Percentiles rank a stretch among this genome's conserved stretches.
phyloP scores from a whole-genome alignment of 2,888 invertebrate species.

The Ormia ochracea region DNA sequence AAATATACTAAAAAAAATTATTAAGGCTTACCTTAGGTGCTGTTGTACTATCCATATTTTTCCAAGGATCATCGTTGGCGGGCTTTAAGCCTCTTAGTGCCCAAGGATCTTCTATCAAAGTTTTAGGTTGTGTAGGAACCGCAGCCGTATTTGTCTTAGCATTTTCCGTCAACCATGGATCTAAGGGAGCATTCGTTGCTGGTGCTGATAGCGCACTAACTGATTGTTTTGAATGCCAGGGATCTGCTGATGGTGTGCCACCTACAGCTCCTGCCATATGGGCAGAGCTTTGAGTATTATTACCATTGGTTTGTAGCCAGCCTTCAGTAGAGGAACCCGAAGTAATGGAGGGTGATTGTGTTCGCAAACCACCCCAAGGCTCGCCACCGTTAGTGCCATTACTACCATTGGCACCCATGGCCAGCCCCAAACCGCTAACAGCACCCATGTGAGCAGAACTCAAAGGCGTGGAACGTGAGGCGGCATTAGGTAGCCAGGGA shows the following conservation, averaged over 20 bases:
- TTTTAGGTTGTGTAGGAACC: slow-evolving; percentile 58
- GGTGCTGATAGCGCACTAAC: slow-evolving; percentile 62
- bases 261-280: slow-evolving; percentile 42
- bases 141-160: slow-evolving; percentile 57
- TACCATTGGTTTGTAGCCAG: slow-evolving; percentile 74
- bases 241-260: slow-evolving; percentile 68
- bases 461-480: slow-evolving; percentile 59
- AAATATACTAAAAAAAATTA: no score
- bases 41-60: slow-evolving; percentile 75
- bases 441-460: slow-evolving; percentile 68
- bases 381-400: slow-evolving; percentile 65
- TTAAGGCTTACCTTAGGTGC: slow-evolving; percentile 67
- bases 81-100: slow-evolving; percentile 70
- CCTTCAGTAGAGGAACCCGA: slow-evolving; percentile 76
- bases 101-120: slow-evolving; percentile 72
- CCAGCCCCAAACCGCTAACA: slow-evolving; percentile 64
- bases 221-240: slow-evolving; percentile 72
- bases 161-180: slow-evolving; percentile 73
- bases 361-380: slow-evolving; percentile 72
- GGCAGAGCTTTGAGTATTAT: slow-evolving; percentile 27
- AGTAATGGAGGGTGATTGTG: slow-evolving; percentile 76
- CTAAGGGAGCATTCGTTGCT: slow-evolving; percentile 65
- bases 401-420: slow-evolving; percentile 49
- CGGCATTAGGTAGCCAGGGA: slow-evolving; percentile 74
- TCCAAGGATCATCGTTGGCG: slow-evolving; percentile 80